Percentiles rank a stretch among this genome's conserved stretches.
These are phyloP conservation scores for Stenotaenia linearis DNA, from an alignment of 2,888 invertebrate genomes.

Conservation along the genomic window DNA sequence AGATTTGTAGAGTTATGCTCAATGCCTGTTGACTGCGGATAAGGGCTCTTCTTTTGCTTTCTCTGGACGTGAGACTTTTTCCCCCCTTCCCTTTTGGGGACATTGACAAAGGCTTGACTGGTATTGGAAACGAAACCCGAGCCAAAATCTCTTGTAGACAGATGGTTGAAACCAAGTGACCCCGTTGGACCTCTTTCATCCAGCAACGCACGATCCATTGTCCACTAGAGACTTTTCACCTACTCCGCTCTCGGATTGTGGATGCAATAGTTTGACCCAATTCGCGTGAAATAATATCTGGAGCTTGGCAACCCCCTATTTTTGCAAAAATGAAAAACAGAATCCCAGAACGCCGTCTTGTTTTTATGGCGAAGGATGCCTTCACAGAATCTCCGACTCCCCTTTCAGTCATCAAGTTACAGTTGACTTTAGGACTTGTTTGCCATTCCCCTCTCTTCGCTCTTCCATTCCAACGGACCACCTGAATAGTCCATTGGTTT, in stretches of 20 bases:
- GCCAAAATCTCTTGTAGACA: conserved; percentile 24
- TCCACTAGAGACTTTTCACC: conserved; percentile 16
- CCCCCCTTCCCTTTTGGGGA: background rate
- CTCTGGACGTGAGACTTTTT: background rate
- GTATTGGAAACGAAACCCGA: conserved; percentile 10
- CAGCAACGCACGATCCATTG: conserved; percentile 4
- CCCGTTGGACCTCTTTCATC: conserved; percentile 3
- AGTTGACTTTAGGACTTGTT: conserved; percentile 24
- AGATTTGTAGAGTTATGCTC: background rate
- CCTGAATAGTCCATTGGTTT: conserved; percentile 17
- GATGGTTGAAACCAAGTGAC: conserved; percentile 21
- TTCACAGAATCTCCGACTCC: background rate
- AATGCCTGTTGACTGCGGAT: conserved; percentile 6
- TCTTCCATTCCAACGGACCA: conserved; percentile 19
- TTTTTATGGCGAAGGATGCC: background rate
- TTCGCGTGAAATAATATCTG: conserved; percentile 10
- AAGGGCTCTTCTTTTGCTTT: background rate
- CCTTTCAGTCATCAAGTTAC: conserved; percentile 12
- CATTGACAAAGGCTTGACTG: background rate
- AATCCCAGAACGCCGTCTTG: background rate
- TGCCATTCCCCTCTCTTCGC: background rate
- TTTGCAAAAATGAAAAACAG: background rate
- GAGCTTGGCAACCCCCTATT: background rate
- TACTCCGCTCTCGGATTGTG: background rate
- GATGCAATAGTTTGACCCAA: background rate